Base-by-base conservation (phyloP, 2,888 invertebrate species). In the Caenorhabditis sp. region DNA sequence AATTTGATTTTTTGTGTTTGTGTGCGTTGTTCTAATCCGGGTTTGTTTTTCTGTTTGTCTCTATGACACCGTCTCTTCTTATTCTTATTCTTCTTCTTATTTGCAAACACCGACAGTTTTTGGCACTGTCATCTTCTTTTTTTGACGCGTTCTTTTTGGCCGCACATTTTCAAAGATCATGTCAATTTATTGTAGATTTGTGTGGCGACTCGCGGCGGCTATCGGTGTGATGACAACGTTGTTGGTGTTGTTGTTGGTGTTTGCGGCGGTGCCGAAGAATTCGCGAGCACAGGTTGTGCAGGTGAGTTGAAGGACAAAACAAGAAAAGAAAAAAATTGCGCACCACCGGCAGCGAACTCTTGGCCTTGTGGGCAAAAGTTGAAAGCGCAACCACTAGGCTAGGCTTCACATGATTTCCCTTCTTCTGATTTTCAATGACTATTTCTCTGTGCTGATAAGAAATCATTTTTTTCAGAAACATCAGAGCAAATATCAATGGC, bases 401-500 rank as follows among this genome's bases (percentile, higher is more conserved):
- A n/a, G n/a, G n/a, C n/a, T n/a, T n/a, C n/a, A n/a, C n/a, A n/a
- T n/a, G n/a, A n/a, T n/a, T n/a, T n/a, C n/a, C n/a, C n/a, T n/a
- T n/a, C n/a, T n/a, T n/a, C n/a, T n/a, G n/a, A n/a, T n/a, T n/a
- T n/a, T n/a, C n/a, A n/a, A n/a, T n/a, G n/a, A n/a, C n/a, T n/a
- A n/a, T n/a, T n/a, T n/a, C n/a, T n/a, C n/a, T n/a, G n/a, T n/a
- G n/a, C n/a, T n/a, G n/a, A n/a, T n/a, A n/a, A n/a, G n/a, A n/a
- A n/a, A n/a, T n/a, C n/a, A n/a, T n/a, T n/a, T 14, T 43, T 43
- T 43, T 43, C 43, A 43, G 43, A 23, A 23, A 17, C 26, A 8
- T 14, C 62, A 72, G n/a, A n/a, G n/a, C 14, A 58, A 54, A 14
- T 81, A 69, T 58, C 76, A 77, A 8, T 86, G 86, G 86, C 81